Evolutionary conservation across 2,888 invertebrate genomes (phyloP).

Genomic region (Nymphalis polychloros): DNA sequence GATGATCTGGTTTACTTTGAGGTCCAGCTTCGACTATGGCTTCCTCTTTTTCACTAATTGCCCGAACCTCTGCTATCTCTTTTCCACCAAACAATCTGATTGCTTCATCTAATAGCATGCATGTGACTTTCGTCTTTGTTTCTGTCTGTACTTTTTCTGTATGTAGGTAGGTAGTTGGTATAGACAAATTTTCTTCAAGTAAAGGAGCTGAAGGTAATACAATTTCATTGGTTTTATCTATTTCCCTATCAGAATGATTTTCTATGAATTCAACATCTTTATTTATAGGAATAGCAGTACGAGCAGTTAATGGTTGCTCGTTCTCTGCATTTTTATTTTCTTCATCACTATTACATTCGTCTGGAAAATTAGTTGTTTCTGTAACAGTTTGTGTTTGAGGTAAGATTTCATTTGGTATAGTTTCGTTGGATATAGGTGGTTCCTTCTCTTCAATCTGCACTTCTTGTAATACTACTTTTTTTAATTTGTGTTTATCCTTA

Average conservation of each 20-base stretch:
- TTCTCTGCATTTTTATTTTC: neutral
- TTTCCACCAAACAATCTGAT: slow-evolving; percentile 59
- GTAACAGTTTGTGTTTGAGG: neutral
- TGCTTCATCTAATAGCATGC: slow-evolving; percentile 66
- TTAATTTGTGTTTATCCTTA: slow-evolving; percentile 50
- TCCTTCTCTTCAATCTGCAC: neutral
- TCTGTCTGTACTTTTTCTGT: slow-evolving; percentile 17
- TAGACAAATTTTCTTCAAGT: slow-evolving; percentile 44
- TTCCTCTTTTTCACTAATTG: slow-evolving; percentile 67
- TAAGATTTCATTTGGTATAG: neutral
- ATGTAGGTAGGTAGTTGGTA: slow-evolving; percentile 10
- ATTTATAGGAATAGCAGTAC: neutral
- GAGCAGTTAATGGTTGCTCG: neutral
- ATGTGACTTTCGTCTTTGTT: slow-evolving; percentile 48
- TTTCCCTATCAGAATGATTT: neutral
- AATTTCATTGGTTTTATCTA: slow-evolving; percentile 23
- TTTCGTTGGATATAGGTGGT: slow-evolving; percentile 20
- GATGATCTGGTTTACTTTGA: slow-evolving; percentile 64
- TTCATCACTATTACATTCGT: no score
- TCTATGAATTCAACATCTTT: neutral
- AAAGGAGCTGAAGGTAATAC: slow-evolving; percentile 65
- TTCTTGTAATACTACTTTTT: slow-evolving; percentile 18
- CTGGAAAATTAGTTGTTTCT: neutral
- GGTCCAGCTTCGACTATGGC: slow-evolving; percentile 65
- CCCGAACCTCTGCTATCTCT: slow-evolving; percentile 62